Base-by-base conservation (phyloP, 2,888 invertebrate species). In the Tipula helvola region DNA sequence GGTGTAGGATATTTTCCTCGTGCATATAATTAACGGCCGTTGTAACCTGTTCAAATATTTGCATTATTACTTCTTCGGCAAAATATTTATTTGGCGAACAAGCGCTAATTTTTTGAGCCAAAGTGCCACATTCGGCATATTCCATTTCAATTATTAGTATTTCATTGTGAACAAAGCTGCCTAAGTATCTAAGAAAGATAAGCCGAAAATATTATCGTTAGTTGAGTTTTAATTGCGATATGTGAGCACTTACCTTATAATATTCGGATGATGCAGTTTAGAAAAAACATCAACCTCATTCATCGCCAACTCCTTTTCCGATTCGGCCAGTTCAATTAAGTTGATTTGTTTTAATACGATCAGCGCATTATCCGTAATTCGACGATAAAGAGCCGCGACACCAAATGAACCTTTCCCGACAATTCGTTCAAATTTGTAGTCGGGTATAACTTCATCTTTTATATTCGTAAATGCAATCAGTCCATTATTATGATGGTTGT, bases 301-400 rank as follows among this genome's bases (percentile, higher is more conserved):
- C 89, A 95, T 92, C 3, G 95, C 95, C 89, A 95, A 90, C 89
- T 94, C 94, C 85, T 94, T 91, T 89, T 96, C 95, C 0, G 93
- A 90, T 0, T 93, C 93, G n/a, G 93, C 93, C 88, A 96, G 90
- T 88, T 95, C 95, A 88, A 93, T 93, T 90, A 95, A 93, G 90
- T 95, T 94, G 86, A 96, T 94, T 90, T 96, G 95, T 89, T 96
- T 96, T 87, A 96, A 93, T 3, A 96, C 95, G 18, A 96, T 95
- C 57, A 94, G 90, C 87, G 93, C 92, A 86, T 94, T 94, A 89
- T 95, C 95, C 47, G 93, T 92, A 88, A 93, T 93, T 86, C 94
- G 93, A 39, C 93, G 92, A 90, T 95, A 96, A 13, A 96, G 90
- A 0, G 95, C 93, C 5, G 95, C 96, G 12, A 94, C 94, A 4